Evolutionary conservation across 2,797 vertebrate genomes (phyloP).

Genomic region (Acipenser oxyrinchus): DNA sequence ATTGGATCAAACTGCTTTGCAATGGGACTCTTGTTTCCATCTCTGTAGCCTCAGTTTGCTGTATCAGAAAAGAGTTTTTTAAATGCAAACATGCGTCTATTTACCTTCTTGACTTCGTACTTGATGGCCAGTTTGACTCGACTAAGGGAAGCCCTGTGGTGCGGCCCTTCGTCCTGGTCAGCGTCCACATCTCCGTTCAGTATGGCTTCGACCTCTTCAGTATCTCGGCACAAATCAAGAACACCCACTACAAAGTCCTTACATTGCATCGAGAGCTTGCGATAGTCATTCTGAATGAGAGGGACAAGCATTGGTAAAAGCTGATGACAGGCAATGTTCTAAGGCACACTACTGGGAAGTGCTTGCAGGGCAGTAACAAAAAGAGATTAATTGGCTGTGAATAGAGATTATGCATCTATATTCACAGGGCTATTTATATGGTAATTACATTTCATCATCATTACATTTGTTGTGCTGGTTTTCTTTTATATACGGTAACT

Average conservation of each 20-base stretch:
- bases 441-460: slow-evolving; percentile 2
- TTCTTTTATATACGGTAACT: neutral
- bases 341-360: neutral
- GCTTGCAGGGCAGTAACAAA: neutral
- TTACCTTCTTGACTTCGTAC: slow-evolving; percentile 84
- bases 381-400: neutral
- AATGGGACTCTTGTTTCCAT: too few relatives aligned
- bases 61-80: too few relatives aligned
- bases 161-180: slow-evolving; percentile 53
- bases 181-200: slow-evolving; percentile 71
- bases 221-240: slow-evolving; percentile 76
- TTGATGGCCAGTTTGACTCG: slow-evolving; percentile 80
- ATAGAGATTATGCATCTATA: neutral
- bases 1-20: too few relatives aligned
- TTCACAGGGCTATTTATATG: slow-evolving; percentile 6
- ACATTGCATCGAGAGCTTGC: slow-evolving; percentile 83
- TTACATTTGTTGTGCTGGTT: neutral
- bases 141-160: slow-evolving; percentile 65
- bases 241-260: slow-evolving; percentile 84
- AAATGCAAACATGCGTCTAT: slow-evolving; percentile 3
- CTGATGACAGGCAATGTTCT: neutral
- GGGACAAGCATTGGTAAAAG: slow-evolving; percentile 1
- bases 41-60: too few relatives aligned
- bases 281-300: slow-evolving; percentile 72
- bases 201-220: slow-evolving; percentile 79